Base-by-base conservation (phyloP, 2,888 invertebrate species). In the Ceramica pisi region DNA sequence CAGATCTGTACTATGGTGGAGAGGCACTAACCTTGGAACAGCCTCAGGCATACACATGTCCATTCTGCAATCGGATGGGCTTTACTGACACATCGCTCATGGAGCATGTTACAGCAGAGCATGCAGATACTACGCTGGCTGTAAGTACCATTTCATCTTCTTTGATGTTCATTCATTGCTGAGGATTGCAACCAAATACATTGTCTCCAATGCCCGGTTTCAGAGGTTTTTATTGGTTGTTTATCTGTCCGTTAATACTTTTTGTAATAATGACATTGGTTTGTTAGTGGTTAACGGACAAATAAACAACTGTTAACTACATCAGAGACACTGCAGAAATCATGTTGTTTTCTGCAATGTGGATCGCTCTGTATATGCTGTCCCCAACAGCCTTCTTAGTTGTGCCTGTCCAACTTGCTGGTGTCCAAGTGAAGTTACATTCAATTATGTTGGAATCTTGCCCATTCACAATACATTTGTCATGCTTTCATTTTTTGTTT, bases 11-110 rank as follows among this genome's bases (percentile, higher is more conserved):
- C 95, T 99, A 99, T 97, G 99, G 99, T 79, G 99, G 99, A 79
- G 99, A 99, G 96, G 98, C 98, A 90, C 96, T 98, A 90, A 98
- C 98, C 87, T 97, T 98, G 87, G 99, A 99, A 92, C 98, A 99
- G 93, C 99, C 98, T 83, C 99, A 99, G 95, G 98, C 99, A 81
- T 99, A 99, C 95, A 99, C 99, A 83, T 99, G 99, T 96, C 99
- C 99, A 57, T 99, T 98, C 95, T 99, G 99, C 96, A 98, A 98
- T 89, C 97, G 98, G 90, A 98, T 99, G 98, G 99, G 99, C 67
- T 99, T 98, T 94, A 99, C 99, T 75, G 99, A 99, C 95, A 97
- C 98, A 57, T 97, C 98, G 63, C 97, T 99, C 78, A 98, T 98
- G 96, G 98, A 98, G 92, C 99, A 99, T 94, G 98, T 98, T 70